phyloP scores from a whole-genome alignment of 2,113 vertebrate genomes.

The Stictonetta naevosa region DNA sequence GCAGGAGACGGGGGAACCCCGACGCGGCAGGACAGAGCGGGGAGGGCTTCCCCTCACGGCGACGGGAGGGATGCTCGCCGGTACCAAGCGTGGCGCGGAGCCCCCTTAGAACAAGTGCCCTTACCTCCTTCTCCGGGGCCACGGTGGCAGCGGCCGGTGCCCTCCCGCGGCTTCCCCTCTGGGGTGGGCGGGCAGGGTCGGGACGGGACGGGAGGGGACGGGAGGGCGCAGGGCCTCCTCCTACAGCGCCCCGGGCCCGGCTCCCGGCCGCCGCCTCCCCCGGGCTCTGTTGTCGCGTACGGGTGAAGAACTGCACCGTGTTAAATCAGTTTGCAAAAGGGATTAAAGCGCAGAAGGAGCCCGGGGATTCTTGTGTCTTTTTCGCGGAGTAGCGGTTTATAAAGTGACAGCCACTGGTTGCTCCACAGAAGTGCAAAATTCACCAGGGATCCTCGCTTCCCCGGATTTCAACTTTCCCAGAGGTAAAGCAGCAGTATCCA shows the following conservation, averaged over 20 bases:
- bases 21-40: background rate
- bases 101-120: background rate
- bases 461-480: background rate
- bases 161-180: too few relatives aligned
- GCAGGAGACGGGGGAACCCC: background rate
- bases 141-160: rapidly evolving
- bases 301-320: too few relatives aligned
- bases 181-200: too few relatives aligned
- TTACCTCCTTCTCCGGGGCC: background rate
- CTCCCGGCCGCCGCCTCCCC: too few relatives aligned
- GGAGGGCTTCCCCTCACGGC: background rate
- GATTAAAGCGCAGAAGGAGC: too few relatives aligned
- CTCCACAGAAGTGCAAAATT: background rate
- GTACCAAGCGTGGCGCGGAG: background rate
- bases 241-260: too few relatives aligned
- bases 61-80: background rate
- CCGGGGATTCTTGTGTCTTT: background rate
- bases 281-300: too few relatives aligned
- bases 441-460: background rate
- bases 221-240: too few relatives aligned
- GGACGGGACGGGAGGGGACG: too few relatives aligned
- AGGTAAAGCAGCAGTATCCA: background rate
- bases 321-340: too few relatives aligned
- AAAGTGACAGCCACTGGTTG: background rate
- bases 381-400: background rate